Conservation (phyloP, 2,113 vertebrate species). For the Pollachius pollachius region DNA sequence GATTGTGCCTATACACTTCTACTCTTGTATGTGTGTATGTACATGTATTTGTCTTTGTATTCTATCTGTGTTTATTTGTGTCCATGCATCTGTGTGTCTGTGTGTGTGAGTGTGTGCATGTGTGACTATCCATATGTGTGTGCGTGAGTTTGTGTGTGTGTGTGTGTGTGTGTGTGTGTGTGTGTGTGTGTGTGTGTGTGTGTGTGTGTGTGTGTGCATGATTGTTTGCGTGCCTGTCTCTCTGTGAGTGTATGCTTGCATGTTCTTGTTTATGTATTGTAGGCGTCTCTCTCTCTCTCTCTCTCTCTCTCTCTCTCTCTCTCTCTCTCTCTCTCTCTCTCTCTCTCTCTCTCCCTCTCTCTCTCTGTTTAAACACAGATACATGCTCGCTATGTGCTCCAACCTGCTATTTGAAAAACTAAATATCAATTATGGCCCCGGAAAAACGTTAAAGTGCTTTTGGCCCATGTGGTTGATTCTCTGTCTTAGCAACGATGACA, state of each 20-base stretch:
- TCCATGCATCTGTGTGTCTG: neutral
- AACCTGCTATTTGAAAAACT: slow-evolving; percentile 45
- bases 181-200: slow-evolving; percentile 1
- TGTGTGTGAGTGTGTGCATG: neutral
- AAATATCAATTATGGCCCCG: slow-evolving; percentile 52
- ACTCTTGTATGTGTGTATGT: neutral
- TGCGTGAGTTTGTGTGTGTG: neutral
- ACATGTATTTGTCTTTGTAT: slow-evolving; percentile 4
- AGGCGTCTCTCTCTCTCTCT: too few species aligned
- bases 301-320: too few species aligned
- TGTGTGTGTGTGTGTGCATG: neutral
- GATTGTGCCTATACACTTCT: neutral
- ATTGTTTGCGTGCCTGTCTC: neutral
- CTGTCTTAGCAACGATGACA: slow-evolving; percentile 55
- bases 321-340: too few species aligned
- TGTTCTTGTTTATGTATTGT: too few species aligned
- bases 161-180: neutral
- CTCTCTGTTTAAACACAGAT: neutral
- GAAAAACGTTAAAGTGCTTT: slow-evolving; percentile 46
- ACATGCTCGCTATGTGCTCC: slow-evolving; percentile 21
- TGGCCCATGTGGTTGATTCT: slow-evolving; percentile 48
- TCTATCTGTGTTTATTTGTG: slow-evolving; percentile 2
- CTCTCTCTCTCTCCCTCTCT: too few species aligned
- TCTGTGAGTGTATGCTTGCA: too few species aligned
- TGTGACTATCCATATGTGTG: neutral